These are phyloP conservation scores for Oreochromis tanganicae DNA, from an alignment of 2,113 vertebrate genomes.

Conservation along the genomic window DNA sequence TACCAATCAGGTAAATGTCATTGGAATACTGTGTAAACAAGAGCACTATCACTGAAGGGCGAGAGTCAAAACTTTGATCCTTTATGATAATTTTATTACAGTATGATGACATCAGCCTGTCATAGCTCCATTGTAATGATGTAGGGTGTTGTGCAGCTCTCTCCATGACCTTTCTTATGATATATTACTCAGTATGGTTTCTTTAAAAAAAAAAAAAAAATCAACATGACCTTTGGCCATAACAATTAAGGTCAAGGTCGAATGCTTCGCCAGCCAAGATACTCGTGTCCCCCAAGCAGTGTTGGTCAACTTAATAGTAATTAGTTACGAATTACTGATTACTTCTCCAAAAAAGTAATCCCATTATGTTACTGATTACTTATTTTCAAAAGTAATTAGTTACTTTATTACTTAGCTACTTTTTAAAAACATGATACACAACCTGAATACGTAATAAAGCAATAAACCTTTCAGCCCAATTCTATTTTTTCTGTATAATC, in stretches of 20 bases:
- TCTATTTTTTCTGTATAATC: too few relatives aligned
- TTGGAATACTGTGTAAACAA: background rate
- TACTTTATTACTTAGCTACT: too few relatives aligned
- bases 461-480: too few relatives aligned
- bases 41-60: background rate
- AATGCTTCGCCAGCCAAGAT: background rate
- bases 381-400: too few relatives aligned
- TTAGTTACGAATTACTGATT: background rate
- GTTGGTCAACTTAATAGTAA: background rate
- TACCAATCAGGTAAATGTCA: rapidly evolving
- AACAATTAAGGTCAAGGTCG: background rate
- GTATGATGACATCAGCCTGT: rapidly evolving
- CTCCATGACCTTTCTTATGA: background rate
- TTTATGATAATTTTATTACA: background rate
- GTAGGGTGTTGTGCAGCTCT: background rate
- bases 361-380: background rate
- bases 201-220: too few relatives aligned
- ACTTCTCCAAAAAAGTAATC: background rate
- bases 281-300: background rate
- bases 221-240: background rate
- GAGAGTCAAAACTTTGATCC: background rate
- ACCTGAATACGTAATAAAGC: too few relatives aligned
- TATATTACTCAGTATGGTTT: background rate
- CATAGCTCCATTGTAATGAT: background rate
- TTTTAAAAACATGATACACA: too few relatives aligned